Conservation (phyloP, 2,113 vertebrate genomes). For the Pagrus major region DNA sequence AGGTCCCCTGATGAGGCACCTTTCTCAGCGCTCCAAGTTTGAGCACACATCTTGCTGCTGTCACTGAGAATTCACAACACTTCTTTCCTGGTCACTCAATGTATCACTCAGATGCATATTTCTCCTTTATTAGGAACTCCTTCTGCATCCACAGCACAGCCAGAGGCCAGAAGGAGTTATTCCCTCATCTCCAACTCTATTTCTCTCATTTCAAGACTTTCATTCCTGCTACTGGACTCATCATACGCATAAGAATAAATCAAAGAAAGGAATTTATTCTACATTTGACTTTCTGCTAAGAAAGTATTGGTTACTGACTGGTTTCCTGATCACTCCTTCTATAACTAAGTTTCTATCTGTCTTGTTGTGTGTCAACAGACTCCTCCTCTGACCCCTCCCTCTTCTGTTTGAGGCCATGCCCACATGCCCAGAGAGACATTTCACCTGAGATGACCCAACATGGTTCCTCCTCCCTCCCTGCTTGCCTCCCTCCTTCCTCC, state of each 20-base stretch:
- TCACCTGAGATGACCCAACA: conserved; percentile 80
- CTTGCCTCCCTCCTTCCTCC: conserved; percentile 42
- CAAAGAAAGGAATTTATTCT: not conserved
- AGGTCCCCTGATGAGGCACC: conserved; percentile 28
- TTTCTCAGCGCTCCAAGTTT: conserved; percentile 44
- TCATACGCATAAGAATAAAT: not conserved
- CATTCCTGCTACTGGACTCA: not conserved
- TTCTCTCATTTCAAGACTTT: conserved; percentile 17
- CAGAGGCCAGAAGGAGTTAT: conserved; percentile 34
- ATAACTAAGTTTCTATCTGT: conserved; percentile 32
- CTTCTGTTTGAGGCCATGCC: conserved; percentile 55
- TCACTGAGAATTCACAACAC: conserved; percentile 55
- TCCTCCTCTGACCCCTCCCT: conserved; percentile 59
- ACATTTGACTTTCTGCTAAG: not conserved
- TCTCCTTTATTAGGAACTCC: conserved; percentile 67
- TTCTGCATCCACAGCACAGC: conserved; percentile 20
- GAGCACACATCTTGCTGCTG: conserved; percentile 45
- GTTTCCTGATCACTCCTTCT: conserved; percentile 19
- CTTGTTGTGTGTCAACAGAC: conserved; percentile 41
- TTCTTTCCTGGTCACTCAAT: conserved; percentile 47
- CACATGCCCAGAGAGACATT: conserved; percentile 66
- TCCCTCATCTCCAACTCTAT: not conserved
- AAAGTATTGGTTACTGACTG: conserved; percentile 14
- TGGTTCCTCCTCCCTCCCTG: conserved; percentile 58
- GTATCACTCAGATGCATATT: conserved; percentile 58